These are phyloP conservation scores for Mantis religiosa DNA, from an alignment of 2,888 invertebrate species.

Conservation along the genomic window DNA sequence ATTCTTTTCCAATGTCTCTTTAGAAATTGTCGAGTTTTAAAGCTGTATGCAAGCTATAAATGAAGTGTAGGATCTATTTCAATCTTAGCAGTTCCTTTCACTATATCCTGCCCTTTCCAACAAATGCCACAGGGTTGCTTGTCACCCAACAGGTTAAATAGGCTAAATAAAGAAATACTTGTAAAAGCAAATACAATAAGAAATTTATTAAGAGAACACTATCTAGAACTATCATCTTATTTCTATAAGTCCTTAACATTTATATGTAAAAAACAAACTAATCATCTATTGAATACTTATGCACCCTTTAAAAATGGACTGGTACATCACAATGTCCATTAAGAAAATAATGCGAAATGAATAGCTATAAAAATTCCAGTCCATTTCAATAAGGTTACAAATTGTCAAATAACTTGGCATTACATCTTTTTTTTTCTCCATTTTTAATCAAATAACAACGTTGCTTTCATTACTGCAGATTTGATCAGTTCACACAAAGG, in stretches of 20 bases:
- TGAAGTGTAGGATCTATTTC: neutral
- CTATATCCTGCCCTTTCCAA: neutral
- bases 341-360: neutral
- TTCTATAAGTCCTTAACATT: conserved; percentile 9
- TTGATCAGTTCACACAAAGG: neutral
- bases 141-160: conserved; percentile 3
- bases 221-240: neutral
- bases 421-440: neutral
- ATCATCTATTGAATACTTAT: conserved; percentile 5
- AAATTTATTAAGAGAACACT: neutral
- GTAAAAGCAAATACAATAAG: conserved; percentile 8
- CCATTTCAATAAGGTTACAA: neutral
- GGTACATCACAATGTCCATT: conserved; percentile 8
- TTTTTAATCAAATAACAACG: neutral
- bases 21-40: neutral
- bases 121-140: conserved; percentile 10
- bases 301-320: conserved; percentile 13
- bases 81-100: neutral
- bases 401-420: neutral
- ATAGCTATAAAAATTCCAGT: neutral
- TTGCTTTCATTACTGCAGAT: neutral
- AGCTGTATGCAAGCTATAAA: neutral
- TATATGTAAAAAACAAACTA: conserved; percentile 7
- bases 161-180: conserved; percentile 7
- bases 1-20: neutral